Evolutionary conservation across 2,113 vertebrate species (phyloP).

Genomic region (Salvator merianae): DNA sequence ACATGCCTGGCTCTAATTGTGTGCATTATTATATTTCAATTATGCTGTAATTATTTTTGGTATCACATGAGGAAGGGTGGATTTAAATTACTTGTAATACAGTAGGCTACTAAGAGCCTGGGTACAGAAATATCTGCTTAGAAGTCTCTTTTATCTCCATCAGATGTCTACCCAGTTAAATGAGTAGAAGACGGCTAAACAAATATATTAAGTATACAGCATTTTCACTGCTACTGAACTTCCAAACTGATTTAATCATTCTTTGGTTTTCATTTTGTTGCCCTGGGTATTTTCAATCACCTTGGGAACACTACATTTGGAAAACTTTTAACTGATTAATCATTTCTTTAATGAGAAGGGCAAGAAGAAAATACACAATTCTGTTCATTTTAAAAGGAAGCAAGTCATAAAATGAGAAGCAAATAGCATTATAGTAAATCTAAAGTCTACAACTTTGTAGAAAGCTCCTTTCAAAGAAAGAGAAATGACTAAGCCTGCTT

Average conservation of each 20-base stretch:
- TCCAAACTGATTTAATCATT: conserved; percentile 41
- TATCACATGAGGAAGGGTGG: too few species aligned
- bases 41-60: too few species aligned
- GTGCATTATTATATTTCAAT: too few species aligned
- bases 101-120: background rate
- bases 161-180: background rate
- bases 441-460: conserved; percentile 8
- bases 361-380: conserved; percentile 46
- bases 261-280: conserved; percentile 53
- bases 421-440: conserved; percentile 33
- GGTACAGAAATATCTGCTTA: background rate
- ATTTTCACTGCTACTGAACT: conserved; percentile 37
- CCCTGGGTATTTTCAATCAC: conserved; percentile 43
- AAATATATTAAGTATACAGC: conserved; percentile 23
- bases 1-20: too few species aligned
- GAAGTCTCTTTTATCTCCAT: background rate
- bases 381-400: conserved; percentile 34
- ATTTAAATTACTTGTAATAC: background rate
- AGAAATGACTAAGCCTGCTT: background rate
- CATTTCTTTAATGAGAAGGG: conserved; percentile 55
- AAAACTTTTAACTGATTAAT: conserved; percentile 57
- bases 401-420: conserved; percentile 36
- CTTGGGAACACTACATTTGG: conserved; percentile 30
- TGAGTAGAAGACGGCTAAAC: background rate
- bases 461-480: background rate